Evolutionary conservation across 2,113 vertebrate genomes (phyloP).

Genomic region (Microtus richardsoni): DNA sequence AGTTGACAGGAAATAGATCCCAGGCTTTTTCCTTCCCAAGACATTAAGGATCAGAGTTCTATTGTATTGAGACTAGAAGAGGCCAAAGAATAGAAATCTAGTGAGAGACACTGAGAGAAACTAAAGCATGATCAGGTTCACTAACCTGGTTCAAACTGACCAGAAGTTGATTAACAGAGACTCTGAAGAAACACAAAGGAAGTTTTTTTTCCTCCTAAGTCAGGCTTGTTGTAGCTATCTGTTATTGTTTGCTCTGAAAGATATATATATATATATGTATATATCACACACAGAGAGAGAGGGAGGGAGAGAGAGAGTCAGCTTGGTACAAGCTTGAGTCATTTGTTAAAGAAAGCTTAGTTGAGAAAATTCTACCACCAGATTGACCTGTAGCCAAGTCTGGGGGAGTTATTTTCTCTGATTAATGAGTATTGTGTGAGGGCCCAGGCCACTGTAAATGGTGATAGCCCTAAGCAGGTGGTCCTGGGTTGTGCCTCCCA

Average conservation of each 20-base stretch:
- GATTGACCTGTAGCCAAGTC: neutral
- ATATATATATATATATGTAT: neutral
- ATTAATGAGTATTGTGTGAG: neutral
- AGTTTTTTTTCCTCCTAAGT: neutral
- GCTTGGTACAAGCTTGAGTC: neutral
- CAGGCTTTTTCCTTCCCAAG: neutral
- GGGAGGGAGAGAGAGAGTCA: neutral
- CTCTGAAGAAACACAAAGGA: neutral
- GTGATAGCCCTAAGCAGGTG: neutral
- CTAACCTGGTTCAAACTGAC: neutral
- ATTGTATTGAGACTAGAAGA: constrained; percentile 7
- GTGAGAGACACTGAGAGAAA: neutral
- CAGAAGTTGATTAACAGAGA: neutral
- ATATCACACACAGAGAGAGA: neutral
- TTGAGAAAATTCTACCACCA: neutral
- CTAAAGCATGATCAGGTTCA: neutral
- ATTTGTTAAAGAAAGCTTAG: neutral
- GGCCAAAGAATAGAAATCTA: neutral
- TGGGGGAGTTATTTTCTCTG: neutral
- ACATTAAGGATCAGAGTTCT: neutral
- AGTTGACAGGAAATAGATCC: neutral
- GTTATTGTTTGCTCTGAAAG: neutral
- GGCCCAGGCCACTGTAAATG: neutral
- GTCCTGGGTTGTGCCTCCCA: neutral
- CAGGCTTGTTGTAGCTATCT: neutral